Base-by-base conservation (phyloP, 1,140 invertebrate genomes). In the Nylanderia fulva region DNA sequence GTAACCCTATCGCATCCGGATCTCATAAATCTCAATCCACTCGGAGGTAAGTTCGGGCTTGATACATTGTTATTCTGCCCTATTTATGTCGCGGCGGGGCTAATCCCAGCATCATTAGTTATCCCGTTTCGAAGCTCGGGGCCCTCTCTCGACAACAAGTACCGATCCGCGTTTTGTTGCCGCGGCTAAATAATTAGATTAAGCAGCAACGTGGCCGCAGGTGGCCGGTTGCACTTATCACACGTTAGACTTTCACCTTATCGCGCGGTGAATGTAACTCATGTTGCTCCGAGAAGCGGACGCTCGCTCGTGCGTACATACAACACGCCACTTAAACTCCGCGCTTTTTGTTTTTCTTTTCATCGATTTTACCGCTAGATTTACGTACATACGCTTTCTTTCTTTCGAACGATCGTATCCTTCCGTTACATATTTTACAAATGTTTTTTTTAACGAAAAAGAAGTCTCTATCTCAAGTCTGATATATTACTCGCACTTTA, bases 191-290 rank as follows among this genome's bases (percentile, higher is more conserved):
- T 24, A 27, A 6, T 24, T 66, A 36, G 29, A 56, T 27, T 45
- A 48, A 48, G 45, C 45, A 45, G 77, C 75, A n/a, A n/a, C n/a
- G 29, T 33, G 29, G 84, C 72, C 56, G 39, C 77, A 85, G 63
- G 77, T 66, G 82, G 42, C 72, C 77, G 61, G 24, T 58, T 74
- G 71, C 48, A 83, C 60, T 82, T 89, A 89, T 63, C 60, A 61
- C 54, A 45, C 54, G 27, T 15, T 5, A 15, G 75, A 89, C 87
- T 89, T 89, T 89, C 88, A 89, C 88, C 79, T 29, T 85, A 88
- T 88, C 63, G 77, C 42, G 66, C 56, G 45, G 58, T 42, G 68
- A 71, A 69, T 33, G 64, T 45, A 79, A 68, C 79, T n/a, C n/a
- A n/a, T n/a, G 58, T 60, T 68, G 29, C n/a, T 72, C 66, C 52